Evolutionary conservation across 2,797 vertebrate species (phyloP).

Genomic region (Aulostomus chinensis): DNA sequence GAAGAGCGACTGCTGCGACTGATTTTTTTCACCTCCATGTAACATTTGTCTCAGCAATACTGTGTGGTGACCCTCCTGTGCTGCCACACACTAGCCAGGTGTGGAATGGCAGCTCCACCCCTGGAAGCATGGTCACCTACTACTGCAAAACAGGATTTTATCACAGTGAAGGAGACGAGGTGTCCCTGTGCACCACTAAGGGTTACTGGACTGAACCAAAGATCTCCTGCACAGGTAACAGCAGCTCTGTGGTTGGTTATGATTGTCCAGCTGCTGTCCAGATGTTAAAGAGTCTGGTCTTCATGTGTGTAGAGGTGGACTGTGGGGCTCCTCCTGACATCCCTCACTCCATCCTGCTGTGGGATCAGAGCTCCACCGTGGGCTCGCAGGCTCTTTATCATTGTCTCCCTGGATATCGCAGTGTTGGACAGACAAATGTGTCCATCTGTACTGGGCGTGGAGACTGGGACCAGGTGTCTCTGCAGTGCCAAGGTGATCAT

Average conservation of each 20-base stretch:
- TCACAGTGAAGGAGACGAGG: slow-evolving; percentile 51
- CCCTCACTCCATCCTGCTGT: slow-evolving; percentile 62
- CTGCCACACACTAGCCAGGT: slow-evolving; percentile 74
- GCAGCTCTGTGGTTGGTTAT: neutral
- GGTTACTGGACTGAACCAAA: slow-evolving; percentile 81
- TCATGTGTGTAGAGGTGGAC: slow-evolving; percentile 69
- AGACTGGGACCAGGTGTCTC: slow-evolving; percentile 59
- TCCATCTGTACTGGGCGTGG: slow-evolving; percentile 67
- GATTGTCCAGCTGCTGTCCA: neutral
- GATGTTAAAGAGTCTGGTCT: neutral
- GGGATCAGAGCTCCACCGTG: slow-evolving; percentile 61
- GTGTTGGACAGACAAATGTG: slow-evolving; percentile 43
- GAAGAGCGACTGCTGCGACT: too few species aligned
- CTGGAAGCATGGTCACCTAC: slow-evolving; percentile 79
- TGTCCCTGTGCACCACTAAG: slow-evolving; percentile 76
- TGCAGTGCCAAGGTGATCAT: slow-evolving; percentile 67
- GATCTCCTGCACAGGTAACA: slow-evolving; percentile 85
- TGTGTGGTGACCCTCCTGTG: slow-evolving; percentile 79
- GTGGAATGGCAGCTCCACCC: slow-evolving; percentile 77
- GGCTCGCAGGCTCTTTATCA: slow-evolving; percentile 73
- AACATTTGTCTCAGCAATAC: slow-evolving; percentile 73
- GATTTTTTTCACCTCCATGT: neutral
- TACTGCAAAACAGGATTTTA: slow-evolving; percentile 82
- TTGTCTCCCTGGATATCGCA: slow-evolving; percentile 73
- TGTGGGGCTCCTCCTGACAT: slow-evolving; percentile 70